Percentiles rank a stretch among this genome's conserved stretches.
phyloP scores from a whole-genome alignment of 2,797 vertebrate genomes.

The Numenius phaeopus region DNA sequence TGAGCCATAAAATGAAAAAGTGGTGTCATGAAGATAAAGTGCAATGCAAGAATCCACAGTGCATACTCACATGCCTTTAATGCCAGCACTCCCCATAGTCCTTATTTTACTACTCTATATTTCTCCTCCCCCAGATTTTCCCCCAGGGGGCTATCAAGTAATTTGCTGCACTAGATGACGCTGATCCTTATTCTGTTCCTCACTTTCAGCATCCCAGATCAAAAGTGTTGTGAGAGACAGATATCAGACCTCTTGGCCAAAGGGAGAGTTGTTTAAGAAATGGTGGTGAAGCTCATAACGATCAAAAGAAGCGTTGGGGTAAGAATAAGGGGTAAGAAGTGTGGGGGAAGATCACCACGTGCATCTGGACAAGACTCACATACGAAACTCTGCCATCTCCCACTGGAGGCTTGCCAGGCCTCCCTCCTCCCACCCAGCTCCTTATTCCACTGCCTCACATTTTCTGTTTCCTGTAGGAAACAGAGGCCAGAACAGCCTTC shows the following conservation, averaged over 20 bases:
- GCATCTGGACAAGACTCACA: background rate
- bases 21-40: background rate
- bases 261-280: background rate
- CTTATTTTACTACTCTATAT: background rate
- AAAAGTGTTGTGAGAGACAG: background rate
- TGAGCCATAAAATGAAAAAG: background rate
- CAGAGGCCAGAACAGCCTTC: background rate
- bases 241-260: background rate
- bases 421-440: background rate
- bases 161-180: background rate
- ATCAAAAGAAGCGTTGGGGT: background rate
- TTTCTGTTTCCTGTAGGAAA: background rate
- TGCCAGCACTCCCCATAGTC: background rate
- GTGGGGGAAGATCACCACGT: background rate
- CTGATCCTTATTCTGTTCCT: background rate
- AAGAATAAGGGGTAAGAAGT: background rate
- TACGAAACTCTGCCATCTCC: background rate
- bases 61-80: background rate
- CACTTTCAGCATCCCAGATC: background rate
- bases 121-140: background rate
- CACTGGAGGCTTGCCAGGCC: background rate
- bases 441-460: background rate
- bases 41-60: background rate
- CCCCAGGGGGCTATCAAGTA: background rate
- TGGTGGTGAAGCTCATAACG: background rate